Evolutionary conservation across 2,888 invertebrate genomes (phyloP).

Genomic region (Cistogaster globosa): DNA sequence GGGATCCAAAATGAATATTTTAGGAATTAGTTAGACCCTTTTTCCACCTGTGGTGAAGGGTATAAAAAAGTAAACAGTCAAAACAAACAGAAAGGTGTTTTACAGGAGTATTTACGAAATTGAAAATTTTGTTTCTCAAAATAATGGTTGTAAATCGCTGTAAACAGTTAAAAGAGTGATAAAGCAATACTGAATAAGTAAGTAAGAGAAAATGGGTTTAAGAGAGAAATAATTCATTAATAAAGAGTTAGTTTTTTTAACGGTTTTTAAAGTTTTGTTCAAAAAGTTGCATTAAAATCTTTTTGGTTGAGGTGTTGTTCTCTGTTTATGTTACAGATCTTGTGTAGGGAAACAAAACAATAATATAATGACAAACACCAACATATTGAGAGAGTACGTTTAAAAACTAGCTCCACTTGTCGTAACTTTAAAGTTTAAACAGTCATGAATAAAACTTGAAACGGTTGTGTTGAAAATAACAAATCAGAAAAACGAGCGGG

Average conservation of each 20-base stretch:
- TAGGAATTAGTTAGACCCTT: no score
- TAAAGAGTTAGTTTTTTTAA: conserved; percentile 8
- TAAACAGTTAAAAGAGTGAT: no score
- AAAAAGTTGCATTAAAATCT: conserved; percentile 16
- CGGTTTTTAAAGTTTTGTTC: conserved; percentile 26
- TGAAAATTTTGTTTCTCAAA: no score
- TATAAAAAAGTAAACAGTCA: no score
- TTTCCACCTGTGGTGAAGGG: no score
- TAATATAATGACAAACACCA: background rate
- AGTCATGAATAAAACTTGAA: conserved; percentile 69
- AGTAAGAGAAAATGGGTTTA: background rate
- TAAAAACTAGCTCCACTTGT: conserved; percentile 70
- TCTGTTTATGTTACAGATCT: conserved; percentile 53
- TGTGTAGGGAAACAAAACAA: conserved; percentile 15
- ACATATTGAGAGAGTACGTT: conserved; percentile 42
- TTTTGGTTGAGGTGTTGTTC: conserved; percentile 13
- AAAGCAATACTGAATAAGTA: background rate
- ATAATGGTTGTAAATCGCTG: no score
- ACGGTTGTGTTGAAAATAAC: conserved; percentile 47
- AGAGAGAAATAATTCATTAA: background rate
- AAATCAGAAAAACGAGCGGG: conserved; percentile 34
- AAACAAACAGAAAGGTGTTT: no score
- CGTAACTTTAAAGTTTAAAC: conserved; percentile 63
- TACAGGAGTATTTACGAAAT: no score
- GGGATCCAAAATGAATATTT: no score